Evolutionary conservation across 1,140 invertebrate genomes (phyloP).

Genomic region (Brachionus koreanus): DNA sequence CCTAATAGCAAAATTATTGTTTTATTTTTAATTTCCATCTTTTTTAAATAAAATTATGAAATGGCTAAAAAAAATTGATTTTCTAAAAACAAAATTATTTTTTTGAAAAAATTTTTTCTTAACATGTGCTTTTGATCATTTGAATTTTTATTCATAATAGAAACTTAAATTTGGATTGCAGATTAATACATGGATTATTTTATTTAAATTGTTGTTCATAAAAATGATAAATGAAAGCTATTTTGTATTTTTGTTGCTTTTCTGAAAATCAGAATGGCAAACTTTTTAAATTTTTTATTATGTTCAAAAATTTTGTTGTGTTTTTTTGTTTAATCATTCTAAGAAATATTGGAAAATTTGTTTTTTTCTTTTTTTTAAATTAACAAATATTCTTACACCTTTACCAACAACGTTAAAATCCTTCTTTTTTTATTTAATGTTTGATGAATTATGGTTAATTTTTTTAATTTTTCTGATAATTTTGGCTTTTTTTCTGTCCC

Average conservation of each 20-base stretch:
- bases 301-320: background rate
- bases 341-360: background rate
- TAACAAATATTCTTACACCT: background rate
- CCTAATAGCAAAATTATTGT: background rate
- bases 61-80: no score
- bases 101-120: background rate
- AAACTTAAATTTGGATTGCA: background rate
- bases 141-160: background rate
- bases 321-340: background rate
- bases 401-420: background rate
- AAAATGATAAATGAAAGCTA: background rate
- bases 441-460: conserved; percentile 13
- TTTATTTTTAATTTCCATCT: background rate
- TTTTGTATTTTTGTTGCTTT: background rate
- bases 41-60: no score
- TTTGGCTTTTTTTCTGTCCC: background rate
- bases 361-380: background rate
- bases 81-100: background rate
- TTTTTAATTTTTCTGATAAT: background rate
- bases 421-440: background rate
- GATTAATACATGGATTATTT: background rate
- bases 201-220: background rate
- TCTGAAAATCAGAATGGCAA: background rate
- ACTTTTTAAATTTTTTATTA: background rate
- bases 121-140: background rate